Evolutionary conservation across 2,113 vertebrate species (phyloP).

Genomic region (Burhinus bistriatus): DNA sequence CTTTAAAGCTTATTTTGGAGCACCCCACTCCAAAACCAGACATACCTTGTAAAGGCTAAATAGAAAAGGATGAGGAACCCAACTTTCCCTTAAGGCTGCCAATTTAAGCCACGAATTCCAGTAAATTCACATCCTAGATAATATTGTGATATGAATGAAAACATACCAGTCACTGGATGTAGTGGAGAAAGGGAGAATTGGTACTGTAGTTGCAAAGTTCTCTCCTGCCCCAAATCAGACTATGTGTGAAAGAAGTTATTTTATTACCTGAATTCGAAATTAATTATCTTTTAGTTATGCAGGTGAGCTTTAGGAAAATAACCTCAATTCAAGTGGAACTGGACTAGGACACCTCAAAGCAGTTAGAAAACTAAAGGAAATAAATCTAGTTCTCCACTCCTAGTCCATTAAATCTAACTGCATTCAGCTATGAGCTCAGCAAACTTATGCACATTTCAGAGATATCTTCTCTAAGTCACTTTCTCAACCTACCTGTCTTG

Average conservation of each 20-base stretch:
- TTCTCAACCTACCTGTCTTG: conserved; percentile 66
- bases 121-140: not conserved
- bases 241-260: not conserved
- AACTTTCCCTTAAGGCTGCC: not conserved
- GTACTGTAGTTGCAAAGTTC: not conserved
- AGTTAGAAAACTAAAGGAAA: not conserved
- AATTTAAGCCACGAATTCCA: not conserved
- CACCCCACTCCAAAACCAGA: not conserved
- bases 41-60: not conserved
- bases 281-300: not conserved
- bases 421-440: not conserved
- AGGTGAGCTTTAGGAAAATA: not conserved
- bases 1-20: not conserved
- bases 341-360: not conserved
- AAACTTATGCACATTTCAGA: not conserved
- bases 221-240: not conserved
- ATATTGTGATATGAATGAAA: not conserved
- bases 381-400: not conserved
- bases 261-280: not conserved
- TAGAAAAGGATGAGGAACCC: not conserved
- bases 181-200: not conserved
- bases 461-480: not conserved
- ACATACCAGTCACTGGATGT: not conserved
- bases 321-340: not conserved
- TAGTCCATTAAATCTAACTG: not conserved